Base-by-base conservation (phyloP, 2,797 vertebrate genomes). In the Chelmon rostratus region DNA sequence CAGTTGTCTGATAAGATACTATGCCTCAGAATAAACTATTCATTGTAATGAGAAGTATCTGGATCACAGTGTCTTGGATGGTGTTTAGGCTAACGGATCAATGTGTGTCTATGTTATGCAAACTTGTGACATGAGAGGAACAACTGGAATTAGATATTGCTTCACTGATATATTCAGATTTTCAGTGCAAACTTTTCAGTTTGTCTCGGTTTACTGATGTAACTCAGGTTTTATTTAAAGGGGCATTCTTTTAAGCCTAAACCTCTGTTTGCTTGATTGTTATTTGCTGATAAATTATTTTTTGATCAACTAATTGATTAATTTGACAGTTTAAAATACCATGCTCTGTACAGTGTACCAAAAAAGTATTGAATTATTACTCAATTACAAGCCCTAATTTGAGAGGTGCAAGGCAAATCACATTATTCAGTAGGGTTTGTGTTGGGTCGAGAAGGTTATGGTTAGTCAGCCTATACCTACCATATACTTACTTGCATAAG, bases 41-140 rank as follows among this genome's bases (percentile, higher is more conserved):
- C 47, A 35, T 25, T 52, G 46, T 72, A 77, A 67, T 61, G 62
- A 52, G 52, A 76, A 65, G 67, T 54, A 44, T 40, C 63, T 35
- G 57, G 58, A 50, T 72, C 40, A 71, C 13, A 23, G 23, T 28
- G 11, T 69, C 15, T 66, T 40, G 50, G 74, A 23, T 76, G 11
- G 28, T 59, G 49, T 71, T 64, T 47, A 15, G 40, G 28, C 23
- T 37, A 46, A 70, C 40, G 64, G 56, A 83, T 68, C 40, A 70
- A 44, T 46, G 63, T 38, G 23, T 31, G 23, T 66, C 18, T 76
- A 1, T 66, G 40, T 58, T 12, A 15, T 12, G 56, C 23, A 75
- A 59, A 46, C 47, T 38, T 56, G 50, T 66, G 38, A 70, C 38
- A 44, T 35, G 28, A 9, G 15, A 59, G 8, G 42, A 73, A 73